Evolutionary conservation across 2,888 invertebrate genomes (phyloP), one percentile per base, ranked within the genome.

Genomic region (Cheilosia variabilis): DNA sequence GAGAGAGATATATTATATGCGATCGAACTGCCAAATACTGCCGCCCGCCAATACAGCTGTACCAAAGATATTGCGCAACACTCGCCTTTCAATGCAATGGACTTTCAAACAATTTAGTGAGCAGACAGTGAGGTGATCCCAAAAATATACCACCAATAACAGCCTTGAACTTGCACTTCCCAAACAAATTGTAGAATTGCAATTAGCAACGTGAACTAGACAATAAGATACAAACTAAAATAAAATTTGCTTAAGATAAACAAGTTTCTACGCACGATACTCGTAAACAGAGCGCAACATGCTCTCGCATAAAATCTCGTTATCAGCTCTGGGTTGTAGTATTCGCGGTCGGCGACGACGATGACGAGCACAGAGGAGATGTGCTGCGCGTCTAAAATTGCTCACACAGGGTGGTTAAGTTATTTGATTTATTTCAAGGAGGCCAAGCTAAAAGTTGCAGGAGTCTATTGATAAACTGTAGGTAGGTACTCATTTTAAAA

Each of bases 121-220:
- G 41, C 31, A 53, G 27, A 24, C 24, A 9, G 27, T 37, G 37
- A 37, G n/a, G 24, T n/a, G 31, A 17, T 24, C 19, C 37, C 31
- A 2, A 57, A 73, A 55, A 73, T 45, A 72, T 6, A 41, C 34
- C 13, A 37, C 7, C 45, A n/a, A 2, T 5, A 10, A 37, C 34
- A 63, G 24, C 83, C 83, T 13, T 78, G 83, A 83, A 83, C 83
- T 83, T 83, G 82, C 55, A 41, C 50, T 62, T 78, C 37, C 19
- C 37, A 27, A 24, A 41, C 60, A n/a, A 5, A 37, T 27, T 27
- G 5, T 15, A 55, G 22, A 57, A 27, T 6, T 63, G 34, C 53
- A 72, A 57, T 69, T 57, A 57, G 45, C 43, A 63, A n/a, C 15
- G 47, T 17, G 13, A 24, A 45, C 6, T 24, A 41, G 53, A 45